Evolutionary conservation across 2,888 invertebrate genomes (phyloP), one percentile per base, ranked within the genome.

Genomic region (Hyalella azteca): DNA sequence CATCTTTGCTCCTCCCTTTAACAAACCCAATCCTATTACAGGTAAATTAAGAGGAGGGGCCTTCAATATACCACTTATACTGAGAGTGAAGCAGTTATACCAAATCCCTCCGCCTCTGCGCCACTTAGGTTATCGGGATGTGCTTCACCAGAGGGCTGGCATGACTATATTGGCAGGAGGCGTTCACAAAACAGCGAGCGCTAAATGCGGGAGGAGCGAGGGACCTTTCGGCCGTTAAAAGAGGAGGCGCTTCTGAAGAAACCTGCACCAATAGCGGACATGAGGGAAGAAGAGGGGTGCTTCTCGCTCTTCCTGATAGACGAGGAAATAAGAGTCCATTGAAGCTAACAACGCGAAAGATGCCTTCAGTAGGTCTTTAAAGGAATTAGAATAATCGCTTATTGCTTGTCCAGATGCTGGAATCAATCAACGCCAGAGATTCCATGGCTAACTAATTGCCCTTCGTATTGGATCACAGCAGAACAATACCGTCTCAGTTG

Each of bases 41-140:
- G 75, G 75, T 75, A 75, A 75, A 75, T 75, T 75, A 45, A 41
- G 40, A 45, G 75, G 75, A 41, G 75, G 75, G 45, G 75, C 75
- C 36, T 41, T 41, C 40, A 40, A 41, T 26, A 41, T 36, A 32
- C 66, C 36, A 66, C 66, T 66, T 66, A 66, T 66, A 66, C 32
- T 36, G 36, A 19, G 2, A 66, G 66, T 66, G 66, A 66, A 36
- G 66, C 66, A 66, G 36, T 66, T 66, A 36, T 66, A 36, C 15
- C 66, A 36, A 15, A 66, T 19, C 66, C 36, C 66, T 32, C 19
- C 66, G 36, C n/a, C 66, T 36, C 66, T 66, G 66, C 66, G 36
- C 36, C 11, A 22, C 66, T 66, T 19, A n/a, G 32, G 36, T 19
- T 66, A 66, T 36, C 36, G 36, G 2, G 19, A 13, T 2, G 36